Evolutionary conservation across 2,113 vertebrate genomes (phyloP), one percentile per base, ranked within the genome.

Genomic region (Haliaeetus leucogaster): DNA sequence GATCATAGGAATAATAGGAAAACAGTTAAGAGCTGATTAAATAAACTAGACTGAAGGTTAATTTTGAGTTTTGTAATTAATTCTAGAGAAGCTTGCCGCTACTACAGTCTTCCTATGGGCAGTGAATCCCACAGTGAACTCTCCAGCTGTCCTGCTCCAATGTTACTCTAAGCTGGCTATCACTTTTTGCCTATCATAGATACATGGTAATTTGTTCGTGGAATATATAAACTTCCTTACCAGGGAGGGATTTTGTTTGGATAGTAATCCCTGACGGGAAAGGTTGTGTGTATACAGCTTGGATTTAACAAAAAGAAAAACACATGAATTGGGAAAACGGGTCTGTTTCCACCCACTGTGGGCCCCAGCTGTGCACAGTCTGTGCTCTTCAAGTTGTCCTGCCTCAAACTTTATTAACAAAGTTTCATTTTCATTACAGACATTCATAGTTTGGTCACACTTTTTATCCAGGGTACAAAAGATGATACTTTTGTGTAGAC

Each of bases 401-500:
- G 48, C 63, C 50, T 96, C 93, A 48, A 19, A 58, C 53, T 40
- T 70, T 27, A 2, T 59, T 45, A 67, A n/a, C 5, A 13, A 74
- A 86, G 52, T 72, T 86, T 34, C n/a, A 26, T 47, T 92, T 85
- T 70, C 40, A n/a, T 25, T 72, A 26, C 1, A 1, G 58, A 65
- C 43, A 2, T 48, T 97, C 97, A 98, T 80, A 98, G 94, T 86
- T 98, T 98, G 74, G 98, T 99, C 93, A 99, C 96, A 67, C 98
- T 99, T 89, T 96, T 99, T 98, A 99, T 99, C 99, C 99, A 99
- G 72, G 98, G 98, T 91, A 98, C 96, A 79, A 99, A 99, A 88
- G 98, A 98, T 1, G 99, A 99, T 21, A 99, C 99, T 98, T 99
- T 99, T 47, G 99, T 99, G 93, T 99, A 99, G 93, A 99, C 99